phyloP scores from a whole-genome alignment of 2,113 vertebrate species.

The Spermophilus dauricus region DNA sequence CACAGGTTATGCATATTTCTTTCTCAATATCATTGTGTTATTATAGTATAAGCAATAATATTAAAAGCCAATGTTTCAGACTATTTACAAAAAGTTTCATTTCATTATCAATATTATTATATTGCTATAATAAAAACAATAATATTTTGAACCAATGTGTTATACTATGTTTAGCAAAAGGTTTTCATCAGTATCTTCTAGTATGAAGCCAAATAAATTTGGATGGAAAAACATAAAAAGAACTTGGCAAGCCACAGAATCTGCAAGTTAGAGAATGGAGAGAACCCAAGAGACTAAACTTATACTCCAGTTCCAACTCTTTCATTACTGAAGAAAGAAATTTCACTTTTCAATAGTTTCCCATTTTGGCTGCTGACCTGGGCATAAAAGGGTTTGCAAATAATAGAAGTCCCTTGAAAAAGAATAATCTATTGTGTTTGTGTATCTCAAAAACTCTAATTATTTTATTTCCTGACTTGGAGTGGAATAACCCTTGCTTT shows the following conservation, averaged over 20 bases:
- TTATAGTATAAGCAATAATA: neutral
- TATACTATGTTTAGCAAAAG: neutral
- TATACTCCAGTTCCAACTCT: neutral
- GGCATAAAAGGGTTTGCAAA: neutral
- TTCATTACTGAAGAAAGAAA: constrained; percentile 1
- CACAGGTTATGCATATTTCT: neutral
- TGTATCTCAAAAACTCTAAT: neutral
- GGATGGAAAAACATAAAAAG: constrained; percentile 19
- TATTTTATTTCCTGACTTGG: neutral
- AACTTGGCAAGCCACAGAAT: neutral
- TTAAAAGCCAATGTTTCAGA: neutral
- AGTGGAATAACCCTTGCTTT: neutral
- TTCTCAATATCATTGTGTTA: neutral
- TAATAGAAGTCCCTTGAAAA: neutral
- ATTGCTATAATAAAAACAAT: neutral
- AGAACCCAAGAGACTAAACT: neutral
- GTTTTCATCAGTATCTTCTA: constrained; percentile 5
- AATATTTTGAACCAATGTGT: neutral
- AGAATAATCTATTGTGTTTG: neutral
- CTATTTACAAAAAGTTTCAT: neutral
- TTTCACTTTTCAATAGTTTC: neutral
- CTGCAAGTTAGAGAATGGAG: neutral
- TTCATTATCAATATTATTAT: neutral
- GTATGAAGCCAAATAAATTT: neutral
- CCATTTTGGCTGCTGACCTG: neutral